Evolutionary conservation across 2,888 invertebrate species (phyloP).

Genomic region (Lysandra coridon): DNA sequence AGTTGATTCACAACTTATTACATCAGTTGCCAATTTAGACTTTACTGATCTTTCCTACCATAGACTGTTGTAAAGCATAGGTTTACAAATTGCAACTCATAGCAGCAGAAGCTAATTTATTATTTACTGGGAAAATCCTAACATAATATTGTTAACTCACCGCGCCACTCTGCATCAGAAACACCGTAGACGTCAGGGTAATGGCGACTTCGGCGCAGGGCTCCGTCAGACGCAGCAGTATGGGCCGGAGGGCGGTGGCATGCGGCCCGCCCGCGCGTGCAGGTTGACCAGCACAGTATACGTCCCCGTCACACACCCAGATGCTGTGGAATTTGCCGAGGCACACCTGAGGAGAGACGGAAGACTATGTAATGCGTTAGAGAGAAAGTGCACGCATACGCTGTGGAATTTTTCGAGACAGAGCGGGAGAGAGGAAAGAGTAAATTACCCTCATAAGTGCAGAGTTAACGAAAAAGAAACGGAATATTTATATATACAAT

Average conservation of each 20-base stretch:
- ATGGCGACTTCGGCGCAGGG: conserved; percentile 78
- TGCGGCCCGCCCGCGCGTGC: conserved; percentile 85
- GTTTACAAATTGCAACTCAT: too few relatives aligned
- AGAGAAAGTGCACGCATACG: neutral
- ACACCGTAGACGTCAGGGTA: conserved; percentile 84
- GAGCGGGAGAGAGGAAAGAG: too few relatives aligned
- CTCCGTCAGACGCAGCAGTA: conserved; percentile 60
- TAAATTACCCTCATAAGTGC: too few relatives aligned
- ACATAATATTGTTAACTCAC: conserved; percentile 62
- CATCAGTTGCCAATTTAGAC: too few relatives aligned
- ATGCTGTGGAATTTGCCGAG: conserved; percentile 89
- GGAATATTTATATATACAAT: too few relatives aligned
- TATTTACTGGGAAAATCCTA: too few relatives aligned
- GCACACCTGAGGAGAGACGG: conserved; percentile 73
- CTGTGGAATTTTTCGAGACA: too few relatives aligned
- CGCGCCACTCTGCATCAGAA: conserved; percentile 82
- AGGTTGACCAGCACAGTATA: conserved; percentile 91
- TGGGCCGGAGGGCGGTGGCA: conserved; percentile 81
- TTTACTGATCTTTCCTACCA: too few relatives aligned
- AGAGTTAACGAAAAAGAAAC: too few relatives aligned
- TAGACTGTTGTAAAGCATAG: too few relatives aligned
- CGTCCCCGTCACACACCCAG: conserved; percentile 79
- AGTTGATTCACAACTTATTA: too few relatives aligned
- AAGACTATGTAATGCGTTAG: neutral
- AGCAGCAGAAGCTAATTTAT: too few relatives aligned